Evolutionary conservation across 2,888 invertebrate genomes (phyloP).

Genomic region (Neuroscelio doddi): DNA sequence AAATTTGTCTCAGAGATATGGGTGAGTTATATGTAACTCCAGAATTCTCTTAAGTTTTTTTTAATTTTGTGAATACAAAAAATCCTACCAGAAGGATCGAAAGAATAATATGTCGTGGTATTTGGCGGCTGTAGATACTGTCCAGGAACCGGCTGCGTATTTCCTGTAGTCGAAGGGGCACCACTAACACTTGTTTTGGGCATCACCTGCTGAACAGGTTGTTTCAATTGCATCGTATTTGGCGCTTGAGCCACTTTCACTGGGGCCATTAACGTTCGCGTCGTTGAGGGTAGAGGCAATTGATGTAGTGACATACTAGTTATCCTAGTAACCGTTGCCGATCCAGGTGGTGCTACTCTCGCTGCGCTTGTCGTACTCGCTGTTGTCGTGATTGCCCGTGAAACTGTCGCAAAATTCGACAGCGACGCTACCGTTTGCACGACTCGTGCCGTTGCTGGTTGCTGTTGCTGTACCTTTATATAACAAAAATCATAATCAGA

Average conservation of each 20-base stretch:
- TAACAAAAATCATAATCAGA: background rate
- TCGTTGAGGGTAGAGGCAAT: slow-evolving; percentile 61
- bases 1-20: no score
- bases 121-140: slow-evolving; percentile 62
- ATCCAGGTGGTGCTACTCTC: slow-evolving; percentile 61
- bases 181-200: slow-evolving; percentile 36
- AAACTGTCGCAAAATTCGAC: slow-evolving; percentile 62
- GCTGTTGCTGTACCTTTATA: slow-evolving; percentile 41
- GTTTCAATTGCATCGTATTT: slow-evolving; percentile 64
- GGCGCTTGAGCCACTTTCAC: slow-evolving; percentile 60
- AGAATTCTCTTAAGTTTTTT: no score
- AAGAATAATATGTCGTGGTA: slow-evolving; percentile 65
- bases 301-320: slow-evolving; percentile 67
- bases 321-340: slow-evolving; percentile 65
- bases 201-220: slow-evolving; percentile 45
- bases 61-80: no score
- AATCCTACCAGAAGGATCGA: slow-evolving; percentile 61
- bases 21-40: no score
- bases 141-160: slow-evolving; percentile 60
- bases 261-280: slow-evolving; percentile 59
- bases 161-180: slow-evolving; percentile 51
- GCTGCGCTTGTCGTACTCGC: slow-evolving; percentile 60
- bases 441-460: slow-evolving; percentile 58
- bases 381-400: slow-evolving; percentile 66
- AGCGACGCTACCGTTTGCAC: slow-evolving; percentile 67